Percentiles rank a stretch among this genome's conserved stretches.
These are phyloP conservation scores for Halcyon smyrnensis DNA, from an alignment of 2,797 vertebrate species.

Conservation along the genomic window DNA sequence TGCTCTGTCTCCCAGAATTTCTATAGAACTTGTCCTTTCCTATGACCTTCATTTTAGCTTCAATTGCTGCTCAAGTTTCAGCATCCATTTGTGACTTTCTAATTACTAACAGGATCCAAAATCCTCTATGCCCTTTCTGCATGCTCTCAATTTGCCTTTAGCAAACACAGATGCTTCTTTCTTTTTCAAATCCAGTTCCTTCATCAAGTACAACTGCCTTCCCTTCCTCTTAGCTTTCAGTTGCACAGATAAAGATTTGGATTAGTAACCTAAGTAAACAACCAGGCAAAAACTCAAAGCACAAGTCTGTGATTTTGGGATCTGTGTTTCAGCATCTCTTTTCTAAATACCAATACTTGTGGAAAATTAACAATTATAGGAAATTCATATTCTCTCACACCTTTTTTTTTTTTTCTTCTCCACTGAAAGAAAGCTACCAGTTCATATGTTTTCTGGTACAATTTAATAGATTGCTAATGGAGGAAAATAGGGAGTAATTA, in stretches of 20 bases:
- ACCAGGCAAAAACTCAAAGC: neutral
- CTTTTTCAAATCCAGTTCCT: neutral
- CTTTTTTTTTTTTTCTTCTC: neutral
- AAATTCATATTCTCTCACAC: neutral
- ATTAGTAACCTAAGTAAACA: neutral
- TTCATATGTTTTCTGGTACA: neutral
- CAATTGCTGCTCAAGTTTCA: neutral
- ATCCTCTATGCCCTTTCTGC: neutral
- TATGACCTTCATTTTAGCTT: neutral
- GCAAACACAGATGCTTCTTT: neutral
- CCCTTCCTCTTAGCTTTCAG: neutral
- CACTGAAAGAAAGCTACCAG: neutral
- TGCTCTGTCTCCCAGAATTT: neutral
- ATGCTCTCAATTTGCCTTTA: neutral
- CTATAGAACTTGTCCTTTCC: neutral
- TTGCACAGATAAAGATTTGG: neutral
- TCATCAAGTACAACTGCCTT: neutral
- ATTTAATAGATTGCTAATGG: neutral
- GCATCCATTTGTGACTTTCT: neutral
- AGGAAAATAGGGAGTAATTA: neutral
- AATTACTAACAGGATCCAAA: neutral
- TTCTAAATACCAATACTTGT: neutral
- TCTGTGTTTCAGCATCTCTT: neutral
- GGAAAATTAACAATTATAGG: neutral
- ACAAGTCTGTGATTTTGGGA: neutral